Conservation (phyloP, 2,888 invertebrate species). For the Ophion obscuratus region DNA sequence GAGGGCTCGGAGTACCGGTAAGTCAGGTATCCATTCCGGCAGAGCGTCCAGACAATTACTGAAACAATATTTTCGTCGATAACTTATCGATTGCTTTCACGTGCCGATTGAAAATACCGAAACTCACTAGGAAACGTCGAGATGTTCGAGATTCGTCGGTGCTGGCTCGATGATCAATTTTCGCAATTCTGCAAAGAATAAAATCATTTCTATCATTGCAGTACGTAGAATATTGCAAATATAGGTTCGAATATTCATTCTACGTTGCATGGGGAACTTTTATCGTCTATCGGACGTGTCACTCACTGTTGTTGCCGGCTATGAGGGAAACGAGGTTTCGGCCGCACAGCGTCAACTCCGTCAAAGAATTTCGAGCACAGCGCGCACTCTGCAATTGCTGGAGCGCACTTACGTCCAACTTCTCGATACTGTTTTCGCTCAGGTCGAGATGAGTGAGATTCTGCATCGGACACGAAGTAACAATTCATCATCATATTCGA, state of each 20-base stretch:
- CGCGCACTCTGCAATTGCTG: constrained; percentile 91
- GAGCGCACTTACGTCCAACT: constrained; percentile 91
- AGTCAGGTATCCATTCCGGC: constrained; percentile 91
- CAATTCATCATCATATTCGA: not conserved
- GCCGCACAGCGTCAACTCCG: constrained; percentile 92
- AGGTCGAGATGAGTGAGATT: constrained; percentile 93
- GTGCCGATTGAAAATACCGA: too few relatives aligned
- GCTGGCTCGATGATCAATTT: constrained; percentile 89
- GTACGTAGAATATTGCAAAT: not conserved
- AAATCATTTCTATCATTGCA: not conserved
- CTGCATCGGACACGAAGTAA: constrained; percentile 83
- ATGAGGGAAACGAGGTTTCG: constrained; percentile 90
- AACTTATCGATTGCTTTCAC: not conserved
- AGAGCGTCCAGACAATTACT: constrained; percentile 89
- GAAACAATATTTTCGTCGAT: constrained; percentile 55
- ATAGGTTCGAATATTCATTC: not conserved
- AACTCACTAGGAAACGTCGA: constrained; percentile 90
- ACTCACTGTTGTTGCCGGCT: constrained; percentile 92
- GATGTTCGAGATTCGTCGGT: constrained; percentile 90
- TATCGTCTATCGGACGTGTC: not conserved
- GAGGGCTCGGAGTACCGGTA: constrained; percentile 89
- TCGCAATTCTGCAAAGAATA: constrained; percentile 88
- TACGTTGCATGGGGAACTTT: not conserved
- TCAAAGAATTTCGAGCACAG: constrained; percentile 91
- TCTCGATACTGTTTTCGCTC: constrained; percentile 93